phyloP scores from a whole-genome alignment of 1,140 invertebrate genomes.

The Pseudomyrmex sp. region DNA sequence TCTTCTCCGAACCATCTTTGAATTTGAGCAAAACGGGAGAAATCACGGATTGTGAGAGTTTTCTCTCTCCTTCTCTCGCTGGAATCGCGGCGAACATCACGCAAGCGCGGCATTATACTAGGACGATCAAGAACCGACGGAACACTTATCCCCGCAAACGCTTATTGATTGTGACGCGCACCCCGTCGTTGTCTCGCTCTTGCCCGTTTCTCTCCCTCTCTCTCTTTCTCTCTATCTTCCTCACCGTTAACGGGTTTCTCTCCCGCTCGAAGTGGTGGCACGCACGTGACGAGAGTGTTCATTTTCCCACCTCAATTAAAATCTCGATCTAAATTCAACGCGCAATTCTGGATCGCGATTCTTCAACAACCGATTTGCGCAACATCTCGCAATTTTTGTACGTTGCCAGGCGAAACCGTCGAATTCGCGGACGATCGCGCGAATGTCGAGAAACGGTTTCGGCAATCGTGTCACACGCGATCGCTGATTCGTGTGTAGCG shows the following conservation, averaged over 20 bases:
- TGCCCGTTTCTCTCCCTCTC: conserved; percentile 20
- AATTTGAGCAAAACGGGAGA: not conserved
- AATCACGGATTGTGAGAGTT: conserved; percentile 25
- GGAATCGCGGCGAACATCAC: conserved; percentile 63
- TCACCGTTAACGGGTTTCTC: conserved; percentile 12
- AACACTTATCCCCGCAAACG: conserved; percentile 72
- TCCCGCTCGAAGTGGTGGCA: not conserved
- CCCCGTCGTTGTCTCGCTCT: conserved; percentile 63
- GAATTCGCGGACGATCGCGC: no score
- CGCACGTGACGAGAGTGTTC: conserved; percentile 40
- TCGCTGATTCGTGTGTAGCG: no score
- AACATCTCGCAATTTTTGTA: no score
- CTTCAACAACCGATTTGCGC: not conserved
- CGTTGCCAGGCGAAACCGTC: no score
- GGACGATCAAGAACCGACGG: conserved; percentile 69
- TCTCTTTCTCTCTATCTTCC: conserved; percentile 37
- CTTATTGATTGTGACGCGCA: conserved; percentile 76
- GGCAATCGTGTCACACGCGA: no score
- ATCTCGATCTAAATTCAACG: conserved; percentile 12
- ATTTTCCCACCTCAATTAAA: conserved; percentile 1
- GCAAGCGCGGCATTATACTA: conserved; percentile 73
- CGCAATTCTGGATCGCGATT: no score
- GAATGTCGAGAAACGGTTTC: no score
- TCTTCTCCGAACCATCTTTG: conserved; percentile 15
- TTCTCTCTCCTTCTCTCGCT: conserved; percentile 11